These are phyloP conservation scores for Thereva unica DNA, from an alignment of 2,888 invertebrate species.

Conservation along the genomic window DNA sequence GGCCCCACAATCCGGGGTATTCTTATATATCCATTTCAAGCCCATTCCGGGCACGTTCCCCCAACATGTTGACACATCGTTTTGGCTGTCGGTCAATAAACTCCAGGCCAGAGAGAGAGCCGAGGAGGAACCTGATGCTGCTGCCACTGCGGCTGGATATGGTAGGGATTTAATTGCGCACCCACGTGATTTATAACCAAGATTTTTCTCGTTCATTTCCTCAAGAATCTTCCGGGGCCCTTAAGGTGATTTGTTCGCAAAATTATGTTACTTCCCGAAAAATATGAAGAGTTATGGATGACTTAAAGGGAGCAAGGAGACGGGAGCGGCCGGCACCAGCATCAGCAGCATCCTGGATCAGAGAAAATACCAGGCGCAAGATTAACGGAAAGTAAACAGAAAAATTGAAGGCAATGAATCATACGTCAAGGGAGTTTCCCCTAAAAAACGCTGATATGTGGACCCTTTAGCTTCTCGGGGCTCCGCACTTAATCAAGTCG, in stretches of 20 bases:
- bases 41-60: constrained; percentile 22
- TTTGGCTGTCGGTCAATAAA: constrained; percentile 23
- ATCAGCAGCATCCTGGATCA: neutral
- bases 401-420: constrained; percentile 26
- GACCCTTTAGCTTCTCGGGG: constrained; percentile 3
- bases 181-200: constrained; percentile 16
- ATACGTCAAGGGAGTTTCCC: constrained; percentile 24
- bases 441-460: constrained; percentile 10
- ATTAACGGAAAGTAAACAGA: constrained; percentile 28
- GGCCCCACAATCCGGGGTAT: too few species aligned
- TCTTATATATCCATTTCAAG: too few species aligned
- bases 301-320: neutral
- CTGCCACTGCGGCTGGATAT: neutral
- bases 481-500: constrained; percentile 28
- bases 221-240: neutral
- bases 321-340: neutral
- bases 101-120: neutral
- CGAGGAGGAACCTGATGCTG: neutral
- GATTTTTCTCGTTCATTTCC: constrained; percentile 22
- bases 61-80: constrained; percentile 26
- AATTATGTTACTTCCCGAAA: constrained; percentile 1
- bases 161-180: constrained; percentile 13
- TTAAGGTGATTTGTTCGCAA: constrained; percentile 19
- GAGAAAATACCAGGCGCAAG: neutral
- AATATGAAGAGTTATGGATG: constrained; percentile 9